phyloP scores from a whole-genome alignment of 1,140 invertebrate species.

The Aphaenogaster rudis region DNA sequence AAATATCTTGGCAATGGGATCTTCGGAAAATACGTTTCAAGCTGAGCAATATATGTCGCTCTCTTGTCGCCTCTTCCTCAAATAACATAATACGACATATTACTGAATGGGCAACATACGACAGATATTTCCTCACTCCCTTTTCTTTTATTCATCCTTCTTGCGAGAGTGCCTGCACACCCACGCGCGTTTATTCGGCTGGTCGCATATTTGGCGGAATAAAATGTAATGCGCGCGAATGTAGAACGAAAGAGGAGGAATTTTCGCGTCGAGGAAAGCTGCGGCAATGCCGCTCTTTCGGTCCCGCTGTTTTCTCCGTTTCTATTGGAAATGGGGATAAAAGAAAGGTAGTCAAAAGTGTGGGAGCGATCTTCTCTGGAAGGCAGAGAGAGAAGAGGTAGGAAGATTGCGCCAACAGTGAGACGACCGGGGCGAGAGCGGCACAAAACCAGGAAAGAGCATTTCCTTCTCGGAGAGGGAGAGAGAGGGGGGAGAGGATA shows the following conservation, averaged over 20 bases:
- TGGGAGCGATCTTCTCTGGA: conserved; percentile 38
- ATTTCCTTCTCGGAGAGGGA: neutral
- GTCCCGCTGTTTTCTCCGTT: conserved; percentile 41
- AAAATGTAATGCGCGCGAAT: conserved; percentile 38
- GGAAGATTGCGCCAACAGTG: conserved; percentile 18
- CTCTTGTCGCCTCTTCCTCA: neutral
- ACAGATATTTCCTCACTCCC: conserved; percentile 30
- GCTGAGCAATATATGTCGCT: neutral
- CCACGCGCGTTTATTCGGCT: conserved; percentile 12
- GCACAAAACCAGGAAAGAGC: conserved; percentile 13
- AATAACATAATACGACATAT: conserved; percentile 56
- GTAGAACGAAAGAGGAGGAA: conserved; percentile 4
- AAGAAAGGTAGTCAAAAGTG: conserved; percentile 56
- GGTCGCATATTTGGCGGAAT: conserved; percentile 51
- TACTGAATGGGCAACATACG: conserved; percentile 10
- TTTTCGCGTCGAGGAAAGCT: conserved; percentile 41
- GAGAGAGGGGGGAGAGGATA: neutral
- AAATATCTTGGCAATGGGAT: neutral
- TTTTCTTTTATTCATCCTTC: conserved; percentile 68
- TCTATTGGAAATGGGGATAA: conserved; percentile 62
- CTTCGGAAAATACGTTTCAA: neutral
- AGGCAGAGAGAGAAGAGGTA: neutral
- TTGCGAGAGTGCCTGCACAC: conserved; percentile 38
- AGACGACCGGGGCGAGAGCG: neutral
- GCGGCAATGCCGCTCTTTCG: conserved; percentile 49